Conservation (phyloP, 1,140 invertebrate species). For the Battus philenor region DNA sequence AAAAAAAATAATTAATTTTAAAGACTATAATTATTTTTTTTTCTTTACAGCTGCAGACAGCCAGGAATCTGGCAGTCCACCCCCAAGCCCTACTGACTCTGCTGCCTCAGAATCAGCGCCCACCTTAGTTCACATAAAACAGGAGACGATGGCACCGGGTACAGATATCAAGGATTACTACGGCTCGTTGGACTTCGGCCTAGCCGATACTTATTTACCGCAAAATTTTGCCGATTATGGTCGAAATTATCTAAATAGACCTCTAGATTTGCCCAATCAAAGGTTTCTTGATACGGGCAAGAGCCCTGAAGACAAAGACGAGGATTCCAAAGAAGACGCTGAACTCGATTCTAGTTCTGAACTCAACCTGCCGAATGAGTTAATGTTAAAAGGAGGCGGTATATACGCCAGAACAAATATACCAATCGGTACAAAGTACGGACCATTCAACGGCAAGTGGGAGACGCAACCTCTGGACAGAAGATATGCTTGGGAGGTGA, state of each 20-base stretch:
- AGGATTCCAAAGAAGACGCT: constrained; percentile 41
- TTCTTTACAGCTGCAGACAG: constrained; percentile 64
- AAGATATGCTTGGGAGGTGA: constrained; percentile 85
- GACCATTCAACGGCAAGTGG: constrained; percentile 84
- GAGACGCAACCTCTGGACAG: constrained; percentile 78
- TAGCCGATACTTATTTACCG: constrained; percentile 53
- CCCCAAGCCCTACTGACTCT: constrained; percentile 59
- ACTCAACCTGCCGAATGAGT: constrained; percentile 57
- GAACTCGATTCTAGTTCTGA: constrained; percentile 26
- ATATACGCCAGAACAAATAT: constrained; percentile 77
- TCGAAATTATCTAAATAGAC: constrained; percentile 40
- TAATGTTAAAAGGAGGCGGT: constrained; percentile 70
- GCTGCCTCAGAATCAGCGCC: constrained; percentile 58
- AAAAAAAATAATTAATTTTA: too few species aligned
- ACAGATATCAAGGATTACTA: constrained; percentile 62
- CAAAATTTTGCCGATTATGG: constrained; percentile 45
- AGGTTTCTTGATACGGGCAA: constrained; percentile 42
- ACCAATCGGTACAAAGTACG: constrained; percentile 79
- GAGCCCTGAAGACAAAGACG: constrained; percentile 45
- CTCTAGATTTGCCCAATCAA: constrained; percentile 44
- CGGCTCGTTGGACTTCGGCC: constrained; percentile 48
- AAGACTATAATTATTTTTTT: not conserved
- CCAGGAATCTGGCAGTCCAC: constrained; percentile 65
- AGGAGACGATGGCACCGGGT: constrained; percentile 65
- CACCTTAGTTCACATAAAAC: constrained; percentile 69